Evolutionary conservation across 1,140 invertebrate species (phyloP), one percentile per base, ranked within the genome.

Genomic region (Parasteatoda tepidariorum): DNA sequence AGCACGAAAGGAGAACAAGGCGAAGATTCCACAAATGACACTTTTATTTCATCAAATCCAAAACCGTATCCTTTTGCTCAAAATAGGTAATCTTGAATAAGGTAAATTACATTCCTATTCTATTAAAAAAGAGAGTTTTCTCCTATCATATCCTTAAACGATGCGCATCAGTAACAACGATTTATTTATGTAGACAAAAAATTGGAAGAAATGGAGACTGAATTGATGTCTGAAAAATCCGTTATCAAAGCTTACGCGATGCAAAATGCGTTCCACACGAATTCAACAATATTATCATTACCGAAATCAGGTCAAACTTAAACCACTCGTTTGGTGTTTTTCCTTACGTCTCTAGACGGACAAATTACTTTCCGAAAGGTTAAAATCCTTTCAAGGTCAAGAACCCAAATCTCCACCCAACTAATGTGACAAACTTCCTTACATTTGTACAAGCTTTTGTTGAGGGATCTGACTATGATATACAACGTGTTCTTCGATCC

Each of bases 91-190:
- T 22, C 24, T 59, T 22, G 24, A 59, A 24, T 22, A 26, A n/a
- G 57, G 18, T 59, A 59, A 59, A 9, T 5, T 59, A 26, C 57
- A 59, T 59, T 24, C 9, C 24, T n/a, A 3, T n/a, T 59, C 24
- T 59, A 18, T 57, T n/a, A 6, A 31, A 22, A 55, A 55, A 71
- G 31, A 18, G 2, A 31, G 30, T 6, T 57, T 31, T 33, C n/a
- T 9, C 3, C 48, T 28, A n/a, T 57, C 48, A 75, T 38, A 61
- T 75, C 57, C 31, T 38, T 38, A 75, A 18, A 31, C 55, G 55
- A 28, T 48, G 64, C 74, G 74, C 74, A 76, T 64, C 74, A 76
- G 33, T 76, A 48, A 66, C 74, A 64, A n/a, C 22, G 33, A 41
- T 24, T 76, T 76, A 41, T 76, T 66, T 76, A 30, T 5, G 26